Evolutionary conservation across 2,797 vertebrate species (phyloP), one percentile per base, ranked within the genome.

Genomic region (Alosa sapidissima): DNA sequence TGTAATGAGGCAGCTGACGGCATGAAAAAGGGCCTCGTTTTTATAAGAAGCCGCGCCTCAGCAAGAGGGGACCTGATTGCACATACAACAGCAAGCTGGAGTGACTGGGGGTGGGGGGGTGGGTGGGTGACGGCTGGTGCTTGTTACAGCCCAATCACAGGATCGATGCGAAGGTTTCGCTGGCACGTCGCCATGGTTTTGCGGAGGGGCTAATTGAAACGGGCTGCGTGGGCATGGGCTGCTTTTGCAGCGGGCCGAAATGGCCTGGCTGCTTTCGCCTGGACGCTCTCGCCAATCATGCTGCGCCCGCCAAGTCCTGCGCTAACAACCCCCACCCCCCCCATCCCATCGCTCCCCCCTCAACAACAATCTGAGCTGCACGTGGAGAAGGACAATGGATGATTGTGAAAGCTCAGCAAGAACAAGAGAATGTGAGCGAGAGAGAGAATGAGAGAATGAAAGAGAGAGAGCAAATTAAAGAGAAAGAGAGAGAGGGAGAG

Each of bases 1-100:
- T 28, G 83, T 93, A 93, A 94, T 87, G 90, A 95, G 91, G 87
- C 86, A 81, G 84, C 90, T 89, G 86, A 85, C 86, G 82, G 84
- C 84, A 87, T 82, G 83, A 78, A 68, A 78, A 51, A 89, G 90
- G 89, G 85, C 87, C 81, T 84, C 82, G 83, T 72, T 86, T 94
- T 95, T 91, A 94, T 86, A 88, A 92, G 91, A 81, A 87, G 84
- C 75, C 90, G 85, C 87, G 87, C 81, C 55, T 3, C 82, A 49
- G 85, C 88, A 82, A 87, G 86, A 89, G 89, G 89, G 19, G 14
- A 16, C 82, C 11, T 89, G 87, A 85, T 36, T 72, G 33, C 62
- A 13, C 24, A 10, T 65, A 10, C 24, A 65, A 33, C 62, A 75
- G 68, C 68, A 45, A 75, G 72, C 6, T 19, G 16, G 33, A 78